A percentile compares a stretch with the other conserved stretches of the same genome.
These are phyloP conservation scores for Eledona agricola DNA, from an alignment of 2,888 invertebrate genomes.

Conservation along the genomic window DNA sequence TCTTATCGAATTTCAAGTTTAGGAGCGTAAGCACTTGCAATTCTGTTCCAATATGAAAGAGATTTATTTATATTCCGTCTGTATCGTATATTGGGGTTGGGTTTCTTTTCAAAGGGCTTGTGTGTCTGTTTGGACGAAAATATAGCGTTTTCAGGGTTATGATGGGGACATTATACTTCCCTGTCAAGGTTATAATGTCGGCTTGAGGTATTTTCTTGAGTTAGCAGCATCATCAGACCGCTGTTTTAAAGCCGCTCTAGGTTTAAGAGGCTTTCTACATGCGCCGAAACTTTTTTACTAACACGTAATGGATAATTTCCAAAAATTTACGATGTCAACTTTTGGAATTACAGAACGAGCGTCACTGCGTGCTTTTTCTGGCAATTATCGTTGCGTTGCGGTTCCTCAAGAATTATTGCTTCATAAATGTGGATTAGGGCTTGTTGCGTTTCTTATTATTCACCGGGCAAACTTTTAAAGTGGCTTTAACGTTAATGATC, in stretches of 20 bases:
- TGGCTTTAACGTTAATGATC: constrained; percentile 19
- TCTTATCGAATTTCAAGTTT: constrained; percentile 12
- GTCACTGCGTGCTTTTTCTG: too few relatives aligned
- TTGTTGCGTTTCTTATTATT: constrained; percentile 8
- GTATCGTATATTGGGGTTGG: constrained; percentile 21
- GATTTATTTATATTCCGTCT: constrained; percentile 18
- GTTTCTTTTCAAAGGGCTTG: constrained; percentile 16
- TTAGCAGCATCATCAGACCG: constrained; percentile 31
- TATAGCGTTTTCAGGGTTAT: constrained; percentile 10
- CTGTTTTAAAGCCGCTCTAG: constrained; percentile 33
- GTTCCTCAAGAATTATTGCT: constrained; percentile 7
- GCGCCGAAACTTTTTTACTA: constrained; percentile 27
- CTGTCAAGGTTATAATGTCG: constrained; percentile 39
- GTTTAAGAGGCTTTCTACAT: constrained; percentile 28
- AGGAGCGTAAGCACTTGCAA: constrained; percentile 14
- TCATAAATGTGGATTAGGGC: background rate
- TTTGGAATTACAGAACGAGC: too few relatives aligned
- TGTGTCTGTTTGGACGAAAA: constrained; percentile 2
- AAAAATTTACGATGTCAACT: too few relatives aligned
- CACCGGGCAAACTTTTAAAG: constrained; percentile 7
- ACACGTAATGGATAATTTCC: constrained; percentile 3
- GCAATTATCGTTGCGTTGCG: too few relatives aligned
- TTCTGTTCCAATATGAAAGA: constrained; percentile 9
- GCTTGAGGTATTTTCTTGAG: constrained; percentile 39
- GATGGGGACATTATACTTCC: constrained; percentile 3